Evolutionary conservation across 2,797 vertebrate species (phyloP), one percentile per base, ranked within the genome.

Genomic region (Eidolon dupreanum): DNA sequence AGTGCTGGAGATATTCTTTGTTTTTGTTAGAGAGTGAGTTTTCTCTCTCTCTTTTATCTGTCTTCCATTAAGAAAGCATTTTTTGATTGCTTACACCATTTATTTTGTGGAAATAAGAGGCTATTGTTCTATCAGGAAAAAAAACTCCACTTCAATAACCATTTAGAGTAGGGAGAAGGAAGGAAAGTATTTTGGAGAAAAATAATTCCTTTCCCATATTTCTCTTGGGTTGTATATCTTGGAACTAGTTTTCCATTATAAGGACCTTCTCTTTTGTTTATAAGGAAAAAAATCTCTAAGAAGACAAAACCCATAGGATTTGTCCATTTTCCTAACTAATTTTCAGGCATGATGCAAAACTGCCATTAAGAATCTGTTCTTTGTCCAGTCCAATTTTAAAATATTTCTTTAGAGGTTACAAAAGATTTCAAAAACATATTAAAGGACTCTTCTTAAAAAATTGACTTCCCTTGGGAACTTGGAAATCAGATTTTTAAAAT

Each of bases 201-300:
- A 98, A 98, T 95, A 98, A 93, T 97, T 97, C 98, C 87, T 98
- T 98, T 93, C 88, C 96, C 96, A 95, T 95, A 95, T 97, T 97
- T 95, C 95, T 98, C 96, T 97, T 96, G 96, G 97, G 91, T 96
- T 98, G 98, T 98, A 65, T 98, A 96, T 98, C 97, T 99, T 99
- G 98, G 98, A 98, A 96, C 94, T 98, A 94, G 95, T 96, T 96
- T 98, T 97, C 95, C 83, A 97, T 95, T 97, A 97, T 97, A 96
- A 97, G 79, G 70, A 97, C 46, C 91, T 98, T 97, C 89, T 98
- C 85, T 98, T 98, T 98, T 98, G 97, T 97, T 98, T 97, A 97
- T 78, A 24, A 49, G 15, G 49, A 49, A 93, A 97, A 98, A 98
- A 98, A 88, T 73, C 94, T 96, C 79, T 95, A 97, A 51, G 82